Base-by-base conservation (phyloP, 2,113 vertebrate species). In the Chaetura pelagica region DNA sequence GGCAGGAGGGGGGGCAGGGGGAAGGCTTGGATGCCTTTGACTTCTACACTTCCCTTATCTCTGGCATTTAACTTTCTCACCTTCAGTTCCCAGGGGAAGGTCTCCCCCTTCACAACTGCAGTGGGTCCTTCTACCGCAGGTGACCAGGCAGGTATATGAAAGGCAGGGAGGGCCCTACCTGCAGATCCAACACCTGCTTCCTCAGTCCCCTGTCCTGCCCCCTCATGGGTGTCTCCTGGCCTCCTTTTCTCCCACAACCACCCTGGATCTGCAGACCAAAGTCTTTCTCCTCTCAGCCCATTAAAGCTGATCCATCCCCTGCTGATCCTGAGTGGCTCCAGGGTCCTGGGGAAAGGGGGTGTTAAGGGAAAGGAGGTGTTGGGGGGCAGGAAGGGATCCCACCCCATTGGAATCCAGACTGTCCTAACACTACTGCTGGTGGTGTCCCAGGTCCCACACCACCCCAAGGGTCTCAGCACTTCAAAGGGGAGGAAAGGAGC, bases 31-130 rank as follows among this genome's bases (percentile, higher is more conserved):
- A 49, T 9, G 52, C 54, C 49, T 85, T 91, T 73, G 59, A 67
- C 79, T 82, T 90, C 86, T 67, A 40, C 83, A 52, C 72, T 79
- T 86, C 48, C 79, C 87, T 96, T 96, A 95, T 95, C 96, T 94
- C 89, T 62, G 74, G 86, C 87, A 96, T 92, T 95, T 94, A 52
- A 66, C 84, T 92, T 92, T 92, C 95, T 89, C 90, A 84, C 96
- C 94, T 94, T n/a, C 84, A 40, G 75, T 84, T 96, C 81, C 93
- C 90, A 24, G 54, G 89, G 79, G 40, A 91, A 96, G 85, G 62
- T 67, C 34, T 52, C 40, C 13, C 44, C 8, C 30, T 30, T 9
- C 8, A 15, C 48, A 49, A 2, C 54, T 52, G 64, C 57, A 38
- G 29, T 19, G 29, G 46, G 54, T 59, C 63, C 26, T 32, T 22